Conservation (phyloP, 1,140 invertebrate species). For the Zophobas morio region DNA sequence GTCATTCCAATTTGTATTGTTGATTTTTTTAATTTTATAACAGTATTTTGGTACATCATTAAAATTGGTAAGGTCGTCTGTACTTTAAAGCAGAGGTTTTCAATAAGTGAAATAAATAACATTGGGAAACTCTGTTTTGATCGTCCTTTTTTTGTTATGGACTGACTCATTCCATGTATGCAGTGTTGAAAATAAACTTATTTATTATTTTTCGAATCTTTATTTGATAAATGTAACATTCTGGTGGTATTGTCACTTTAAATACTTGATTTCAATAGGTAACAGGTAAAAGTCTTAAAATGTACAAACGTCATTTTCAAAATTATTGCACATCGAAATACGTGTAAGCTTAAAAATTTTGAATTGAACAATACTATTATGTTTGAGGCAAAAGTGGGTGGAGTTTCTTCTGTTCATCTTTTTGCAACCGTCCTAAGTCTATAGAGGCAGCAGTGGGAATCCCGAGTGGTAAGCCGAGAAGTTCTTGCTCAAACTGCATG, state of each 20-base stretch:
- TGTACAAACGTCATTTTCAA: not conserved
- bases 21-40: constrained; percentile 43
- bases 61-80: constrained; percentile 33
- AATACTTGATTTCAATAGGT: not conserved
- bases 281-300: not conserved
- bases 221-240: not conserved
- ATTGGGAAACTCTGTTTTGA: no score
- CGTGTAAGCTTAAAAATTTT: not conserved
- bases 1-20: constrained; percentile 36
- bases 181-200: constrained; percentile 26
- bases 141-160: constrained; percentile 26
- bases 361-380: not conserved
- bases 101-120: no score
- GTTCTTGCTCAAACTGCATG: constrained; percentile 78
- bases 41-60: constrained; percentile 41
- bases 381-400: constrained; percentile 68
- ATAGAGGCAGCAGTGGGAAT: constrained; percentile 78
- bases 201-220: constrained; percentile 37
- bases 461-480: constrained; percentile 79
- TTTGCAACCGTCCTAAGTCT: constrained; percentile 76
- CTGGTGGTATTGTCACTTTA: not conserved
- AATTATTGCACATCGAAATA: not conserved
- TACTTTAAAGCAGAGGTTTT: constrained; percentile 43
- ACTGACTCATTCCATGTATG: constrained; percentile 49
- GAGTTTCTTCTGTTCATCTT: constrained; percentile 78